Evolutionary conservation across 2,888 invertebrate genomes (phyloP), one percentile per base, ranked within the genome.

Genomic region (Chloromyia formosa): DNA sequence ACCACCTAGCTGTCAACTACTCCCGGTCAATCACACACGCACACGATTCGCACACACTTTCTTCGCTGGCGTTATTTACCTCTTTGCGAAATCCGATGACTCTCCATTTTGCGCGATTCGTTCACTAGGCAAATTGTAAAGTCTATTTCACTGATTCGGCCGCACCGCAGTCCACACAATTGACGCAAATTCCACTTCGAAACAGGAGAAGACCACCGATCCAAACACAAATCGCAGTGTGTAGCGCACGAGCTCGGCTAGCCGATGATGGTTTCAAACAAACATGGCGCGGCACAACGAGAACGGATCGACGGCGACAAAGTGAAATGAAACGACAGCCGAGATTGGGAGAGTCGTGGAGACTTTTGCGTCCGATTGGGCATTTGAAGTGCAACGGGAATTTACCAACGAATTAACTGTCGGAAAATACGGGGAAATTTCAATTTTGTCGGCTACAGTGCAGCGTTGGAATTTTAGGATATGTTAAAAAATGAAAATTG

Each of bases 261-360:
- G 49, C 12, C 4, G 49, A 12, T n/a, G 49, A 42, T 40, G 54
- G 68, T 27, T 69, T 69, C 68, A 69, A 69, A 69, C 68, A 69
- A 69, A 69, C 68, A 69, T 69, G 68, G 68, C 68, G 68, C 68
- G 53, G 66, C 7, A 42, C 42, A 42, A 42, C 42, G 12, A 12
- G n/a, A 42, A 42, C 42, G 12, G 42, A 42, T 22, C 49, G 42
- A 18, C n/a, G n/a, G n/a, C n/a, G n/a, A n/a, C n/a, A n/a, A n/a
- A n/a, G n/a, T n/a, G n/a, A n/a, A n/a, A n/a, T n/a, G 14, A 22
- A 53, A 68, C 49, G 61, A 62, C 35, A 62, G 62, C 16, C 16
- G 62, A 35, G 40, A 62, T 16, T 40, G 35, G 60, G 27, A 4
- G 27, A 4, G 27, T 35, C 7, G 27, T n/a, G 20, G 20, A 56